Evolutionary conservation across 2,113 vertebrate genomes (phyloP).

Genomic region (Lagopus muta): DNA sequence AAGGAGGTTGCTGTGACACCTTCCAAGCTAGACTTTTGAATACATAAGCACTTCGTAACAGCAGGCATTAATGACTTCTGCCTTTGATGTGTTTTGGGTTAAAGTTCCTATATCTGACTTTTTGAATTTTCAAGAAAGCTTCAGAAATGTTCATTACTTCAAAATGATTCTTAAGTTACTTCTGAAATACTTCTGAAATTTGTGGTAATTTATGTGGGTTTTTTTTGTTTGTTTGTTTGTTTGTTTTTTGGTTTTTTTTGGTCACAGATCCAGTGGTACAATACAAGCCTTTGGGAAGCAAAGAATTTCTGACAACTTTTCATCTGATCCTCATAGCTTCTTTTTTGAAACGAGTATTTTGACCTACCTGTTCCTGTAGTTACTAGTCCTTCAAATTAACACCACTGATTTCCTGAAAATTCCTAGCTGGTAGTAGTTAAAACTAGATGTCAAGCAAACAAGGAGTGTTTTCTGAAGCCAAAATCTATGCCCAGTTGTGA

Average conservation of each 20-base stretch:
- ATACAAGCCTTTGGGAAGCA: not conserved
- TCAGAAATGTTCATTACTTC: not conserved
- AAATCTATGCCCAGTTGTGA: not conserved
- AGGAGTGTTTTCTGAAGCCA: not conserved
- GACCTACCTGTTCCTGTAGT: not conserved
- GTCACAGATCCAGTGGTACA: not conserved
- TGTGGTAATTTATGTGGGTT: not conserved
- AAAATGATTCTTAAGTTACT: not conserved
- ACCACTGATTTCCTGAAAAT: not conserved
- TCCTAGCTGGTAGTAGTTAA: not conserved
- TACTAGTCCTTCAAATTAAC: not conserved
- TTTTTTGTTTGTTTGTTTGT: not conserved
- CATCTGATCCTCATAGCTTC: not conserved
- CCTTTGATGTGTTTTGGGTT: not conserved
- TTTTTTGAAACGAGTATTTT: conserved; percentile 4
- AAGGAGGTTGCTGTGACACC: not conserved
- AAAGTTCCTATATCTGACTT: not conserved
- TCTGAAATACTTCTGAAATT: not conserved
- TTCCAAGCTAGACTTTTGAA: not conserved
- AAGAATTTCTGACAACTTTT: not conserved
- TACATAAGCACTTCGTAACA: not conserved
- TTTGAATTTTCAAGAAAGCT: not conserved
- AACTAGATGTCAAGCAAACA: not conserved
- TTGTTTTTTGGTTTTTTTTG: not conserved
- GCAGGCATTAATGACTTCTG: not conserved